Evolutionary conservation across 2,113 vertebrate genomes (phyloP), one percentile per base, ranked within the genome.

Genomic region (Psephotus haematonotus): DNA sequence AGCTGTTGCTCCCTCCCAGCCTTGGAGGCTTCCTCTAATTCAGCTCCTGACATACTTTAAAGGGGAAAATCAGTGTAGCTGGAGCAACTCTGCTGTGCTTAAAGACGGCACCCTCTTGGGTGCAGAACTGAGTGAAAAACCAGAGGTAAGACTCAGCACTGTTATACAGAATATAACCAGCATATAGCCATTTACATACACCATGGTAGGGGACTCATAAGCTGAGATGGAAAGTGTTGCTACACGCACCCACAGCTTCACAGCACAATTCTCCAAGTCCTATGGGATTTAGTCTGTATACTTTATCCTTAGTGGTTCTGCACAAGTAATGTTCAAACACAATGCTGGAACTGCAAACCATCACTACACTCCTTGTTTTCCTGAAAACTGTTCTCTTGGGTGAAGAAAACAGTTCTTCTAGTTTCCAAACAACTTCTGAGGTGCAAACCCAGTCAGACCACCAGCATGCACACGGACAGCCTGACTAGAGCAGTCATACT

Each of bases 351-450:
- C 86, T 57, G 78, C 75, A 91, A 76, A 88, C 80, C 43, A 3
- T 31, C 65, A 95, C 91, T 87, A 80, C 95, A 92, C 39, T 60
- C 49, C 55, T 37, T 11, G 59, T 67, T 93, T 78, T n/a, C 85
- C 65, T 43, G 15, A 37, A 79, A 76, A 95, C 84, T 5, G 2
- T 76, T 82, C 65, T 81, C 67, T 13, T 59, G 49, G 31, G 59
- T 76, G 72, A 82, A 47, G 67, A 78, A 82, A 94, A 62, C 1
- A 2, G 50, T 68, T 47, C 17, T 50, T 55, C 23, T n/a, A 35
- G 33, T 75, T 88, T 88, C 76, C 64, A 75, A 35, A 28, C 55
- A 72, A 13, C 47, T 71, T 63, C 65, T n/a, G 55, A 55, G 39
- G 39, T 37, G 35, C n/a, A 90, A 83, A 86, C 13, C 16, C 7